Percentiles rank a stretch among this genome's conserved stretches.
phyloP scores from a whole-genome alignment of 2,888 invertebrate genomes.

The Crepidodera aurea region DNA sequence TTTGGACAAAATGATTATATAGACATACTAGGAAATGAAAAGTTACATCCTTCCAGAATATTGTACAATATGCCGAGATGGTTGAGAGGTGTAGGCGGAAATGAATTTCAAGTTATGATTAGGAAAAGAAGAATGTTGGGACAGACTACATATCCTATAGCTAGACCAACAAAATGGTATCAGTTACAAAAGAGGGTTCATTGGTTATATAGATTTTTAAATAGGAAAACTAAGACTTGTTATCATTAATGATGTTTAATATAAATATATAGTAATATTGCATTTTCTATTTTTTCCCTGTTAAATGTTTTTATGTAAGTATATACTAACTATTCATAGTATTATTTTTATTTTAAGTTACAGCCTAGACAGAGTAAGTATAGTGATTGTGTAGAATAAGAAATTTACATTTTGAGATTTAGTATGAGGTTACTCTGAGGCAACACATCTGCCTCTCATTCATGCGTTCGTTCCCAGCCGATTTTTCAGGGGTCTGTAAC shows the following conservation, averaged over 20 bases:
- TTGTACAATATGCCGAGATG: constrained; percentile 87
- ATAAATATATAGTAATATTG: background rate
- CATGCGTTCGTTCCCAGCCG: too few species aligned
- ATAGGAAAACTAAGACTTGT: constrained; percentile 81
- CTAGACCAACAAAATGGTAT: constrained; percentile 81
- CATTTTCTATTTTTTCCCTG: too few species aligned
- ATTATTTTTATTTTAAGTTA: too few species aligned
- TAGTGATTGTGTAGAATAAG: too few species aligned
- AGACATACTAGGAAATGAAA: constrained; percentile 89
- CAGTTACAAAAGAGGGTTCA: constrained; percentile 76
- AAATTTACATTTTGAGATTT: too few species aligned
- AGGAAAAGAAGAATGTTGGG: constrained; percentile 75
- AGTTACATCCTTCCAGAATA: constrained; percentile 82
- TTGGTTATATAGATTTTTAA: constrained; percentile 79
- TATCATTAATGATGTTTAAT: constrained; percentile 43
- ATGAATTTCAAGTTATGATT: constrained; percentile 81
- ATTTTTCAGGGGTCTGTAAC: too few species aligned
- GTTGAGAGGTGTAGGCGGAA: constrained; percentile 88
- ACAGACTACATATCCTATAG: constrained; percentile 66
- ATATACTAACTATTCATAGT: too few species aligned
- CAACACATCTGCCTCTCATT: too few species aligned
- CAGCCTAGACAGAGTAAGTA: too few species aligned
- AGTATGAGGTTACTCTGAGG: too few species aligned
- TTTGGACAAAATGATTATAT: constrained; percentile 98
- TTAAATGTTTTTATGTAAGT: too few species aligned